Conservation (phyloP, 2,797 vertebrate genomes). For the Apodemus agrarius region DNA sequence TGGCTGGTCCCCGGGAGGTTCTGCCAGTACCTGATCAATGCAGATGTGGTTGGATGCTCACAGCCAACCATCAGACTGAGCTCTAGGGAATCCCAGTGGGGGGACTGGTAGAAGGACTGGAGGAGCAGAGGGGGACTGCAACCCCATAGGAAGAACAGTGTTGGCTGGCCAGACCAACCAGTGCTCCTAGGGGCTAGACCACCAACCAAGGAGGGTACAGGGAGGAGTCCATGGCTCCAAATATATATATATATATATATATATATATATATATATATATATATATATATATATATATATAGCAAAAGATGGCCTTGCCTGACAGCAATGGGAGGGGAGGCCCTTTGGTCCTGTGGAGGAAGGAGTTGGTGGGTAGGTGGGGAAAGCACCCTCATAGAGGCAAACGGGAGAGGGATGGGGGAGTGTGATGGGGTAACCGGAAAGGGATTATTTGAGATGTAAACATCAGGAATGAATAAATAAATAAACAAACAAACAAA, state of each 20-base stretch:
- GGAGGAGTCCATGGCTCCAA: neutral
- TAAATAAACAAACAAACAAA: neutral
- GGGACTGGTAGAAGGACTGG: neutral
- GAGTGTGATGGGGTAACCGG: neutral
- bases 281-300: neutral
- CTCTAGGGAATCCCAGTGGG: neutral
- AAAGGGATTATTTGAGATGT: neutral
- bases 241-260: neutral
- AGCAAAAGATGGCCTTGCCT: neutral
- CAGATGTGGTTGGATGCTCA: no score
- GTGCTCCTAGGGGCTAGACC: no score
- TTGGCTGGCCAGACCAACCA: no score
- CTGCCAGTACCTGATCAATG: no score
- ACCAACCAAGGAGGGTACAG: neutral
- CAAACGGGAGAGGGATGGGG: neutral
- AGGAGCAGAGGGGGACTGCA: neutral
- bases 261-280: neutral
- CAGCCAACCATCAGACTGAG: neutral
- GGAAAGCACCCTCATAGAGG: neutral
- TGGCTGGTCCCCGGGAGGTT: no score
- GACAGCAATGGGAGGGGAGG: neutral
- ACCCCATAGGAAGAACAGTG: no score
- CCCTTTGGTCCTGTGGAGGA: neutral
- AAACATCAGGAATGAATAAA: neutral
- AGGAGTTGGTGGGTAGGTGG: neutral